phyloP scores from a whole-genome alignment of 2,888 invertebrate genomes.

The Nemotelus pantherinus region DNA sequence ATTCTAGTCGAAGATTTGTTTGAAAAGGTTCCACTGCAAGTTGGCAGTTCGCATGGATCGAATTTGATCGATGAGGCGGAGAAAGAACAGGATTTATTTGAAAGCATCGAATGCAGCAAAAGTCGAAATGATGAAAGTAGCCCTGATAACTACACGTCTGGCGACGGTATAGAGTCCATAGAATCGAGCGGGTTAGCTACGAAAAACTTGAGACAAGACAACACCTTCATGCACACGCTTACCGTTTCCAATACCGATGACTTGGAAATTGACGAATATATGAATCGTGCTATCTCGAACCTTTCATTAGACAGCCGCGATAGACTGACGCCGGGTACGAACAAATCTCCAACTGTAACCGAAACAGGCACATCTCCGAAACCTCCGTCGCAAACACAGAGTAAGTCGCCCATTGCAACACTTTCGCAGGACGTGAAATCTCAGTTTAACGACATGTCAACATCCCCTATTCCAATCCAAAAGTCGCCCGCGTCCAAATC shows the following conservation, averaged over 20 bases:
- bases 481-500: constrained; percentile 57
- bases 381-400: not conserved
- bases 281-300: constrained; percentile 65
- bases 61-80: constrained; percentile 66
- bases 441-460: constrained; percentile 64
- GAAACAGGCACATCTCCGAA: constrained; percentile 51
- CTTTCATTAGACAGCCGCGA: constrained; percentile 63
- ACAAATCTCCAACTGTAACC: constrained; percentile 52
- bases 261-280: constrained; percentile 64
- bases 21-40: constrained; percentile 64
- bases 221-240: constrained; percentile 51
- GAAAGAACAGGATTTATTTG: constrained; percentile 64
- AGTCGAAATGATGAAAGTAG: constrained; percentile 62
- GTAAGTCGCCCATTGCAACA: constrained; percentile 45
- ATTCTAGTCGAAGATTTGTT: constrained; percentile 71
- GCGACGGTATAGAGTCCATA: constrained; percentile 59
- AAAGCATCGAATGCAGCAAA: constrained; percentile 57
- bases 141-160: constrained; percentile 61
- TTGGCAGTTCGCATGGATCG: constrained; percentile 57
- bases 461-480: constrained; percentile 63
- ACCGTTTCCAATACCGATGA: constrained; percentile 61
- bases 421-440: constrained; percentile 52
- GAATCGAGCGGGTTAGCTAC: constrained; percentile 57
- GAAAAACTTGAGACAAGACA: constrained; percentile 52
- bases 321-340: constrained; percentile 59